Evolutionary conservation across 2,113 vertebrate species (phyloP), one percentile per base, ranked within the genome.

Genomic region (Dermatemys mawii): DNA sequence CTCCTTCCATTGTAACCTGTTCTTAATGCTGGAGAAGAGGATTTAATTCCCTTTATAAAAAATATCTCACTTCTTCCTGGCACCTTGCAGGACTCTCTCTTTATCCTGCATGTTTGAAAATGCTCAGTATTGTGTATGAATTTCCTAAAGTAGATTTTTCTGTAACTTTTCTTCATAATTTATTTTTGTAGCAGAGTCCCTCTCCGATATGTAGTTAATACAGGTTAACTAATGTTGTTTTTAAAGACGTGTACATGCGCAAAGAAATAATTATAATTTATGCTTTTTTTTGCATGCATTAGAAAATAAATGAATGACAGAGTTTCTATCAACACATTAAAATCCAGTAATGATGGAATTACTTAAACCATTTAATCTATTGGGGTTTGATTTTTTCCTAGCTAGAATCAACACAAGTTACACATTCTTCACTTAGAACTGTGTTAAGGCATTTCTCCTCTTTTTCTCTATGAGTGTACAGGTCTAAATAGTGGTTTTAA

Each of bases 321-420:
- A 81, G 76, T 5, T 73, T 29, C 82, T 26, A 8, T n/a, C 57
- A 11, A 83, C 13, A 63, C 16, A 57, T 93, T 94, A 95, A 93
- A 95, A 93, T 78, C n/a, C 41, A 86, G 0, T 81, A 80, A 24
- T 86, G 92, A 92, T 75, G 90, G 79, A 93, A 46, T 84, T 90
- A 48, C 8, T 63, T 83, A 93, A 95, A n/a, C 32, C 48, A n/a
- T 88, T 89, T 70, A 96, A 94, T 95, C 84, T 78, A 85, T 19
- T 21, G 91, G 76, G 81, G 10, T 92, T 87, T 94, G n/a, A 22
- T 82, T 88, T 93, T 93, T 4, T 0, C 35, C 86, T 89, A 95
- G 50, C 84, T 86, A 83, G 75, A 87, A 93, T n/a, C 88, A 54
- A 22, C 44, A 91, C 67, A 89, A 88, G 3, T 32, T 16, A 88